phyloP scores from a whole-genome alignment of 2,888 invertebrate species.

The Dione vanillae region DNA sequence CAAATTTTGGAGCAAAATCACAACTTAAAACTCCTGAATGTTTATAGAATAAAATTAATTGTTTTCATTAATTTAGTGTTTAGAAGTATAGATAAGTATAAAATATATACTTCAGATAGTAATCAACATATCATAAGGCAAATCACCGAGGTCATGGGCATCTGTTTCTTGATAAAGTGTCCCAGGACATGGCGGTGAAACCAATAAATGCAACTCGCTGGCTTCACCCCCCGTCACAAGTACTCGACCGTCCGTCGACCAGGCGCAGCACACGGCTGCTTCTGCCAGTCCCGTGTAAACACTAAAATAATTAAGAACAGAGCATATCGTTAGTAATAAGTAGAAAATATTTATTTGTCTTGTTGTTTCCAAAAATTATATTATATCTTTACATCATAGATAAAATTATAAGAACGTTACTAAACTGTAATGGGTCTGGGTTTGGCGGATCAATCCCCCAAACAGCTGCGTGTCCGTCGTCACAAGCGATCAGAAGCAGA shows the following conservation, averaged over 20 bases:
- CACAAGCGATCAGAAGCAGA: constrained; percentile 66
- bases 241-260: constrained; percentile 83
- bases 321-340: background rate
- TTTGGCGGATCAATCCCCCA: constrained; percentile 61
- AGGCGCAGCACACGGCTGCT: constrained; percentile 86
- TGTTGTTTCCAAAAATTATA: background rate
- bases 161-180: constrained; percentile 51
- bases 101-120: background rate
- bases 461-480: constrained; percentile 66
- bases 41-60: background rate
- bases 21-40: constrained; percentile 69
- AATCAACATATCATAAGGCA: background rate
- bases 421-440: constrained; percentile 61
- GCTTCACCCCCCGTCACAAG: constrained; percentile 79
- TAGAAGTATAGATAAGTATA: too few relatives aligned
- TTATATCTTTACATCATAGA: constrained; percentile 2
- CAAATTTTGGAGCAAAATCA: constrained; percentile 61
- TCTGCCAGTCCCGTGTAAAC: constrained; percentile 83
- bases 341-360: background rate
- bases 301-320: constrained; percentile 50
- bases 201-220: constrained; percentile 84
- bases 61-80: background rate
- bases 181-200: constrained; percentile 59
- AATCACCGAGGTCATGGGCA: constrained; percentile 71
- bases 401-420: constrained; percentile 36